phyloP scores from a whole-genome alignment of 2,797 vertebrate genomes.

The Oreochromis grahami region DNA sequence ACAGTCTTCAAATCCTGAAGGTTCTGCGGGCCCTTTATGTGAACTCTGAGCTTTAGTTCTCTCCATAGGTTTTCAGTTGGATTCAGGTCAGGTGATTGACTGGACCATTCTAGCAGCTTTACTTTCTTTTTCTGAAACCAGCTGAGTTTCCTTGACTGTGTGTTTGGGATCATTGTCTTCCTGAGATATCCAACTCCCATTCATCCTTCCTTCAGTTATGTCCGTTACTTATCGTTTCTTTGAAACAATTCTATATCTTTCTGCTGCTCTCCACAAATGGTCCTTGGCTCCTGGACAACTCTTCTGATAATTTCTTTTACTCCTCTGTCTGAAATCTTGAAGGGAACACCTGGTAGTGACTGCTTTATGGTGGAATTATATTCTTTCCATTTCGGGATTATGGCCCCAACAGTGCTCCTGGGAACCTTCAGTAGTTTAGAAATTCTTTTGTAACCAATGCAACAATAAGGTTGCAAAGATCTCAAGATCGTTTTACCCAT shows the following conservation, averaged over 20 bases:
- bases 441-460: background rate
- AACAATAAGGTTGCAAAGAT: background rate
- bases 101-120: background rate
- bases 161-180: background rate
- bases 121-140: background rate
- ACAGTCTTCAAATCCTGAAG: background rate
- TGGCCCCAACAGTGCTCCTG: background rate
- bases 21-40: background rate
- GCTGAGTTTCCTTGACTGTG: background rate
- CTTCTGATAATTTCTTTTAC: background rate
- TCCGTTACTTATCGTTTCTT: background rate
- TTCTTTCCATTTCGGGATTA: background rate
- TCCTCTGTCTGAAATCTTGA: background rate
- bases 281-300: background rate
- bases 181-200: rapidly evolving
- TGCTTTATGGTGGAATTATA: background rate
- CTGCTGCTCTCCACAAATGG: background rate
- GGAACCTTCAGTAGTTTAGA: background rate
- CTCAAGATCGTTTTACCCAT: background rate
- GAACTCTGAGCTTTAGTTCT: background rate
- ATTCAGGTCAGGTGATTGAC: background rate
- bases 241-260: background rate
- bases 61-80: background rate
- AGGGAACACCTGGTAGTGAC: background rate
- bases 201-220: background rate